phyloP scores from a whole-genome alignment of 2,797 vertebrate species.

The Tachyglossus aculeatus region DNA sequence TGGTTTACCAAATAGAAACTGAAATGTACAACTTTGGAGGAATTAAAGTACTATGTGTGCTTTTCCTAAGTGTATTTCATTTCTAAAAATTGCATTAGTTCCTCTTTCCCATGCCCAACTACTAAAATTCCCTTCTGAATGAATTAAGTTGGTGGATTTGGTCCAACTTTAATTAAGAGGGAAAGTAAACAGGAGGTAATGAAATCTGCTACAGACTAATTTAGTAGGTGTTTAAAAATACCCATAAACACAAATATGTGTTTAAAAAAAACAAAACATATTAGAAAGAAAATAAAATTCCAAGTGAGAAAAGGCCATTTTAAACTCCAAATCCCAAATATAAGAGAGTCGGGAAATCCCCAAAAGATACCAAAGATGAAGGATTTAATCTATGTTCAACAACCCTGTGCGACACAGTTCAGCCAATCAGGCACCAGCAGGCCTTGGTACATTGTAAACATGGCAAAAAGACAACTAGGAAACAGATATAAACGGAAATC shows the following conservation, averaged over 20 bases:
- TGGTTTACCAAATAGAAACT: too few relatives aligned
- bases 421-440: background rate
- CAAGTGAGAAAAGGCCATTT: background rate
- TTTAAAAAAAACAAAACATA: background rate
- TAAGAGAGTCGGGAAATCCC: background rate
- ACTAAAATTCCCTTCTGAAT: too few relatives aligned
- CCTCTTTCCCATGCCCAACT: too few relatives aligned
- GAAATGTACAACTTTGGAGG: too few relatives aligned
- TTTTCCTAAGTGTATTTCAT: too few relatives aligned
- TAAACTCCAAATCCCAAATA: background rate
- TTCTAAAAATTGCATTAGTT: too few relatives aligned
- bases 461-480: background rate
- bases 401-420: background rate
- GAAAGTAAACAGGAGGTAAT: too few relatives aligned
- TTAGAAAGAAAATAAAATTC: background rate
- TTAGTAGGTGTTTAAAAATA: too few relatives aligned
- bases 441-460: background rate
- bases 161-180: too few relatives aligned
- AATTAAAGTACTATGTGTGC: too few relatives aligned
- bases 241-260: background rate
- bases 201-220: too few relatives aligned
- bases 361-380: background rate
- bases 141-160: too few relatives aligned
- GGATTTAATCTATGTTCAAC: background rate
- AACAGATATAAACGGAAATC: background rate